These are phyloP conservation scores for Mayetiola destructor DNA, from an alignment of 2,888 invertebrate species.

Conservation along the genomic window DNA sequence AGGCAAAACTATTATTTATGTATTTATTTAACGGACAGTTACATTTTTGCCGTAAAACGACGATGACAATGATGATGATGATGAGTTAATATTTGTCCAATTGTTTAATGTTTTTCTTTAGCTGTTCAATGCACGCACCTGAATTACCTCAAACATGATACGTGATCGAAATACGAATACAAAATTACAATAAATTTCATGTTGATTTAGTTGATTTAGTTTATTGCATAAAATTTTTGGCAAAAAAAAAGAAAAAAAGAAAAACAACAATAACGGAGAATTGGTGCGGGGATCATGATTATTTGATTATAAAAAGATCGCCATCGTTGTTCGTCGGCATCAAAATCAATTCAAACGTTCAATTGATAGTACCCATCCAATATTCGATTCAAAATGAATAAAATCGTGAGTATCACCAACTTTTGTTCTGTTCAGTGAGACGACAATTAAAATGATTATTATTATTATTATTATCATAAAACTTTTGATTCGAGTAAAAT, in stretches of 20 bases:
- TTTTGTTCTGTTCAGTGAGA: not conserved
- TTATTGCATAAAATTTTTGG: not conserved
- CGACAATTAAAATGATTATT: not conserved
- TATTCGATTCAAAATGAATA: not conserved
- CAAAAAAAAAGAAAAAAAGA: no score
- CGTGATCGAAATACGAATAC: not conserved
- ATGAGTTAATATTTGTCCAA: no score
- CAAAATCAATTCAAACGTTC: not conserved
- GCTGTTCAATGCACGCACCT: not conserved
- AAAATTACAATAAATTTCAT: not conserved
- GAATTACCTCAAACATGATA: conserved; percentile 1
- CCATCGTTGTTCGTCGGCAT: not conserved
- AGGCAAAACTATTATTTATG: no score
- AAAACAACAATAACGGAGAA: not conserved
- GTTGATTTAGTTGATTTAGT: not conserved
- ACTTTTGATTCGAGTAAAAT: not conserved
- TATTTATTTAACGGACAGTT: no score
- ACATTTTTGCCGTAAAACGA: no score
- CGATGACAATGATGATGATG: no score
- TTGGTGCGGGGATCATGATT: not conserved
- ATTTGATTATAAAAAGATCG: not conserved
- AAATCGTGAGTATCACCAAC: not conserved
- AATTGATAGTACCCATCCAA: not conserved
- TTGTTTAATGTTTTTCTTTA: no score
- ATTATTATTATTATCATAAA: not conserved